Evolutionary conservation across 2,113 vertebrate genomes (phyloP).

Genomic region (Sterrhoptilus dennistouni): DNA sequence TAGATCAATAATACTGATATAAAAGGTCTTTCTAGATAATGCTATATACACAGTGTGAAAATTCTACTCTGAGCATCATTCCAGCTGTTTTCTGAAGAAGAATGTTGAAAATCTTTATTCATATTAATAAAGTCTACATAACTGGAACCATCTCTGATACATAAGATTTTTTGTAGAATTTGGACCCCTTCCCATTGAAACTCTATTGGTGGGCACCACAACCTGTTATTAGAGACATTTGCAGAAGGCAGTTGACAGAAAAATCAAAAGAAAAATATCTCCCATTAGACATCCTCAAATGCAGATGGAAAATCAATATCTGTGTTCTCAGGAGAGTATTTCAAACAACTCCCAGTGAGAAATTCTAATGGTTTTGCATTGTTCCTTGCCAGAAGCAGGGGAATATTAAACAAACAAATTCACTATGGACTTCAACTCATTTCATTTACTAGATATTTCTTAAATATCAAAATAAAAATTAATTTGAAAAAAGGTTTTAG

Average conservation of each 20-base stretch:
- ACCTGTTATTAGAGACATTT: not conserved
- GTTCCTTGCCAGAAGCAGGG: not conserved
- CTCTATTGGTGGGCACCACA: not conserved
- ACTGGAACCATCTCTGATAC: not conserved
- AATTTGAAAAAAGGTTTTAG: not conserved
- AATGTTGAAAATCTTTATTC: not conserved
- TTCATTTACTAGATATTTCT: not conserved
- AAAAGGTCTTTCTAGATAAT: conserved; percentile 35
- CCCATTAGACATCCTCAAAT: conserved; percentile 16
- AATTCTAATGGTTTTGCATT: conserved; percentile 6
- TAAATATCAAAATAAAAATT: not conserved
- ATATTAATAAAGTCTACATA: not conserved
- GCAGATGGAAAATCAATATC: conserved; percentile 54
- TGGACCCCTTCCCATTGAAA: not conserved
- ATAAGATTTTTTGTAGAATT: not conserved
- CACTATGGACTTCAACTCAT: not conserved
- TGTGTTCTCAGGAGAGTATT: conserved; percentile 36
- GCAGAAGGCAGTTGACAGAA: not conserved
- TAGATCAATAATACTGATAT: conserved; percentile 12
- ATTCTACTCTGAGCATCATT: not conserved
- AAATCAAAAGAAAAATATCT: conserved; percentile 29
- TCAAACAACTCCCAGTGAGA: not conserved
- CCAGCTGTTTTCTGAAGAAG: not conserved
- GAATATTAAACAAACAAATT: conserved; percentile 29
- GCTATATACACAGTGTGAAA: not conserved